A percentile compares a stretch with the other conserved stretches of the same genome.
Conservation (phyloP, 2,797 vertebrate species). For the Pseudotriccus pelzelni region DNA sequence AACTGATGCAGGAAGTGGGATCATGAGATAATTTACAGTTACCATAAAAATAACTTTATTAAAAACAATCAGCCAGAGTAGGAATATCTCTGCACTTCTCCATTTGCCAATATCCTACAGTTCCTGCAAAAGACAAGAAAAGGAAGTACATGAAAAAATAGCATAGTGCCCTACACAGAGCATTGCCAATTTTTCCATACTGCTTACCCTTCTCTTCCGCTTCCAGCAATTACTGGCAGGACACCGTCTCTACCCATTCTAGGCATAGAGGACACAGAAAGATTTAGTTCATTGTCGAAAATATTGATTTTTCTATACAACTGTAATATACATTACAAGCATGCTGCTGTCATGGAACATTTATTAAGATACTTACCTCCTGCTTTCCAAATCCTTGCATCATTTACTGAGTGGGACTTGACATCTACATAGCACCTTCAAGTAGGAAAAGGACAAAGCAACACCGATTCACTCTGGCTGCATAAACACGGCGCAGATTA, state of each 20-base stretch:
- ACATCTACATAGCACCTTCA: neutral
- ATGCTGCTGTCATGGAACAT: neutral
- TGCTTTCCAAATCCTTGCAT: neutral
- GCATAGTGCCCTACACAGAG: neutral
- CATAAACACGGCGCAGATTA: neutral
- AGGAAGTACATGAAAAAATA: neutral
- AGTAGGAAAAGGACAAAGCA: neutral
- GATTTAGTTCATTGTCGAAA: conserved; percentile 32
- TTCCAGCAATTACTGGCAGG: conserved; percentile 27
- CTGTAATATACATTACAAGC: neutral
- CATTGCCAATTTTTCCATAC: neutral
- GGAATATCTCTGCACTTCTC: neutral
- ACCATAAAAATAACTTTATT: conserved; percentile 17
- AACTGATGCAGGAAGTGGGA: neutral
- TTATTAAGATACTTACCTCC: conserved; percentile 15
- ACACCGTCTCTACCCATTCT: conserved; percentile 21
- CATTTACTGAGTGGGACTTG: neutral
- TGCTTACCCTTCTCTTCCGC: conserved; percentile 51
- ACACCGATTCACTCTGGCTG: neutral
- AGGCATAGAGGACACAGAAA: conserved; percentile 46
- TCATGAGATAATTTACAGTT: neutral
- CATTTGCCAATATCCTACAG: neutral
- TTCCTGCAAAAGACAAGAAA: conserved; percentile 57
- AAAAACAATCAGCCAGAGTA: neutral
- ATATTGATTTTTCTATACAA: neutral